Evolutionary conservation across 2,113 vertebrate species (phyloP), one percentile per base, ranked within the genome.

Genomic region (Oncorhynchus clarkii): DNA sequence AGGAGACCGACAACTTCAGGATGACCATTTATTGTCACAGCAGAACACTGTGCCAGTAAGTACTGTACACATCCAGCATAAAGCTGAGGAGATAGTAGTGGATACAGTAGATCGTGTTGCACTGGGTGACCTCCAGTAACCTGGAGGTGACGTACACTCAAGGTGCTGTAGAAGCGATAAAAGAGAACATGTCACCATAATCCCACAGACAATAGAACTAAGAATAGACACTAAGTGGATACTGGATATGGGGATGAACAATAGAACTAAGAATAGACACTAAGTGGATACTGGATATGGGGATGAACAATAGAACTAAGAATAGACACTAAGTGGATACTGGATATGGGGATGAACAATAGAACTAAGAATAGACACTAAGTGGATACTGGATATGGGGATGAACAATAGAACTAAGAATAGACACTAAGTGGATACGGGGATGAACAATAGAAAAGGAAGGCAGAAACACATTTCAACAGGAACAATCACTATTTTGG

Each of bases 281-380:
- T 77, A 85, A 89, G 85, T 85, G 76, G 82, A 89, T 88, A 92
- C 83, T 74, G 71, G 87, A 91, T 88, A 85, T 34, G 57, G 22
- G 31, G 62, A 31, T 66, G 82, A 82, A 88, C 86, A 88, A 90
- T 82, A 74, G 66, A 48, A 72, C 86, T 87, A 87, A 90, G 89
- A 91, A 93, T 89, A 93, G 89, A 81, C 78, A 29, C 70, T 77
- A 85, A 89, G 85, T 85, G 76, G 83, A 89, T 88, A 92, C 83
- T 74, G 71, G 87, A 91, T 88, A 85, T 34, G 57, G 22, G 31
- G 62, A 31, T 66, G 82, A 82, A 88, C 86, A 88, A 90, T 82
- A 74, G 66, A 48, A 72, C 86, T 87, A 87, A 90, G 89, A 91
- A 93, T 89, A 93, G 89, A 81, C 78, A 29, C 70, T 77, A 85